Conservation (phyloP, 2,113 vertebrate genomes). For the Pseudopodoces humilis region DNA sequence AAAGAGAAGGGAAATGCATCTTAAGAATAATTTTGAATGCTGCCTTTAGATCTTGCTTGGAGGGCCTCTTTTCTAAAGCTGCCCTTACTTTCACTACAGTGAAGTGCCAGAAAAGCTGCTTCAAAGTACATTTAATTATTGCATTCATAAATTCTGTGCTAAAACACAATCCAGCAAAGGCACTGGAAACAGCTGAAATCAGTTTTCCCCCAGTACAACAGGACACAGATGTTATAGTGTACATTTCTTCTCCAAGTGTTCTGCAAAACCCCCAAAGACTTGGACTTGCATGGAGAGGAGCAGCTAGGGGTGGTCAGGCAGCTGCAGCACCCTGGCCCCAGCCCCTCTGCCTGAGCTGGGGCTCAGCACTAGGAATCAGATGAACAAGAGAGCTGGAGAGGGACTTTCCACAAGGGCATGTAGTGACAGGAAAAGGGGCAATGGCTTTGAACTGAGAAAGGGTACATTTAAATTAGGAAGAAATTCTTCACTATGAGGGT, state of each 20-base stretch:
- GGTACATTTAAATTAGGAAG: neutral
- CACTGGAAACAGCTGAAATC: neutral
- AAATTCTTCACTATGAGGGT: neutral
- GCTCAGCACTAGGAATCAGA: rapidly evolving
- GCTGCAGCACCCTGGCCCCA: neutral
- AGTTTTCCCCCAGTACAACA: neutral
- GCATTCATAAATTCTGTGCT: neutral
- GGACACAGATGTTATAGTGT: neutral
- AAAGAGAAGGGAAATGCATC: neutral
- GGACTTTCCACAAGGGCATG: neutral
- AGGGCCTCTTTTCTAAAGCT: neutral
- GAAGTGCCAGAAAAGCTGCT: neutral
- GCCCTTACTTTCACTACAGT: neutral
- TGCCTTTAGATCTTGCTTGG: neutral
- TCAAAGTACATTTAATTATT: neutral
- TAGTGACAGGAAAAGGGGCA: neutral
- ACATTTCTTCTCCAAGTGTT: rapidly evolving
- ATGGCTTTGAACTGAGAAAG: neutral
- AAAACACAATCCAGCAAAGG: neutral
- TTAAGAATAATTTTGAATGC: neutral
- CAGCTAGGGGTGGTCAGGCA: neutral
- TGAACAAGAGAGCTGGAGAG: neutral
- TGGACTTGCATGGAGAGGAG: neutral
- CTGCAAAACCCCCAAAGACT: neutral
- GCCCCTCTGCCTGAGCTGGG: neutral